These are phyloP conservation scores for Musca domestica DNA, from an alignment of 1,140 invertebrate species.

Conservation along the genomic window DNA sequence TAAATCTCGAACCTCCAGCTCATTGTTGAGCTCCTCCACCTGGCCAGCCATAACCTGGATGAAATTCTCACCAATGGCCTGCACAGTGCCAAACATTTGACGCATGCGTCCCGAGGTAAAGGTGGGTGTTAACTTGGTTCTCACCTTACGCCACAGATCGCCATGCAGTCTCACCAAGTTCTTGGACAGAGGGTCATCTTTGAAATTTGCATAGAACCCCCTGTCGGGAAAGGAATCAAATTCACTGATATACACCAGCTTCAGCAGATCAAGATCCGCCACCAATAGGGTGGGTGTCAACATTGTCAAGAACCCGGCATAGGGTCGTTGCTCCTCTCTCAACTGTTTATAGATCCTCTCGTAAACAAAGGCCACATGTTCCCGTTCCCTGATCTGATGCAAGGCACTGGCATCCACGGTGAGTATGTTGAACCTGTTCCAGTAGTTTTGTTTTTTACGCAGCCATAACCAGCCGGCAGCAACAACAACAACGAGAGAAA, in stretches of 20 bases:
- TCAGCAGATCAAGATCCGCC: slow-evolving; percentile 60
- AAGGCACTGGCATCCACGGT: background rate
- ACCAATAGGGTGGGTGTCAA: slow-evolving; percentile 33
- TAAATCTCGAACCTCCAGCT: slow-evolving; percentile 41
- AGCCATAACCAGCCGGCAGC: background rate
- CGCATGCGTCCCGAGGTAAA: slow-evolving; percentile 63
- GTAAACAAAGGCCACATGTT: slow-evolving; percentile 27
- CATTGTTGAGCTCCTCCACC: slow-evolving; percentile 30
- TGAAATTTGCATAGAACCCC: slow-evolving; percentile 52
- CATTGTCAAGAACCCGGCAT: slow-evolving; percentile 39
- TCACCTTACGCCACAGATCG: slow-evolving; percentile 59
- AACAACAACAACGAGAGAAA: background rate
- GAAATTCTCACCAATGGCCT: slow-evolving; percentile 47
- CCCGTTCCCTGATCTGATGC: background rate
- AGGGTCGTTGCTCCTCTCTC: slow-evolving; percentile 32
- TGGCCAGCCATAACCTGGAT: slow-evolving; percentile 36
- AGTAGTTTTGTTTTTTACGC: background rate
- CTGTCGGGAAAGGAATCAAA: slow-evolving; percentile 58
- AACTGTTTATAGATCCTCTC: slow-evolving; percentile 38
- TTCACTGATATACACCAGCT: slow-evolving; percentile 61
- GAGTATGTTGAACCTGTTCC: background rate
- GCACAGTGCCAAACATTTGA: slow-evolving; percentile 55
- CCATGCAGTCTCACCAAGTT: slow-evolving; percentile 55
- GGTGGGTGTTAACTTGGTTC: slow-evolving; percentile 58
- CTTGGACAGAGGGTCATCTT: slow-evolving; percentile 56